Base-by-base conservation (phyloP, 2,888 invertebrate species). In the Digitonthophagus gazella region DNA sequence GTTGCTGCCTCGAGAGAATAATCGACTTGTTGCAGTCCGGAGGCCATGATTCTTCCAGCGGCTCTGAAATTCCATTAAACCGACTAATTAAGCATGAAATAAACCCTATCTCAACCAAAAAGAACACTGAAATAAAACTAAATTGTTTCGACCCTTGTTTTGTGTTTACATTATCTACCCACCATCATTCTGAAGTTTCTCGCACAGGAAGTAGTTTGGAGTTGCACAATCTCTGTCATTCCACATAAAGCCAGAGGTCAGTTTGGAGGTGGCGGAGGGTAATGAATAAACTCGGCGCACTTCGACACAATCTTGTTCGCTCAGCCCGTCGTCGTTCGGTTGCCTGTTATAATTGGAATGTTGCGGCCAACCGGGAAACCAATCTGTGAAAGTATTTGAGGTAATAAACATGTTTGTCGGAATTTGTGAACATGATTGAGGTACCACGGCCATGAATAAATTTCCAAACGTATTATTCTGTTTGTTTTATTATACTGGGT, bases 221-320 rank as follows among this genome's bases (percentile, higher is more conserved):
- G 90, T 90, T 15, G 86, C 81, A 80, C 93, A 94, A 75, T 91
- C 90, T 19, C 93, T 80, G 79, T 93, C 93, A 79, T 94, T 94
- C 93, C 93, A 93, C 87, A 89, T 91, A 82, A 90, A 92, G 72
- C 87, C 86, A 15, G 85, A 81, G 0, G 89, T 83, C 0, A 85
- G 78, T 65, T 83, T 81, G 18, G 81, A 80, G 3, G 83, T 80
- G 65, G 83, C 80, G 3, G 82, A 77, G 0, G 88, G 87, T 22
- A 88, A 84, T 1, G 88, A 86, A 79, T 91, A 93, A 72, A 87
- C 85, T 61, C 90, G 83, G 5, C 93, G 83, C 4, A 91, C 85
- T 80, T 94, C 93, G 68, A 93, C 91, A 81, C 93, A 94, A 82
- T 93, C 93, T 80, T 93, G 92, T 3, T 90, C 88, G 16, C 92